Evolutionary conservation across 2,797 vertebrate genomes (phyloP).

Genomic region (Microchirus variegatus): DNA sequence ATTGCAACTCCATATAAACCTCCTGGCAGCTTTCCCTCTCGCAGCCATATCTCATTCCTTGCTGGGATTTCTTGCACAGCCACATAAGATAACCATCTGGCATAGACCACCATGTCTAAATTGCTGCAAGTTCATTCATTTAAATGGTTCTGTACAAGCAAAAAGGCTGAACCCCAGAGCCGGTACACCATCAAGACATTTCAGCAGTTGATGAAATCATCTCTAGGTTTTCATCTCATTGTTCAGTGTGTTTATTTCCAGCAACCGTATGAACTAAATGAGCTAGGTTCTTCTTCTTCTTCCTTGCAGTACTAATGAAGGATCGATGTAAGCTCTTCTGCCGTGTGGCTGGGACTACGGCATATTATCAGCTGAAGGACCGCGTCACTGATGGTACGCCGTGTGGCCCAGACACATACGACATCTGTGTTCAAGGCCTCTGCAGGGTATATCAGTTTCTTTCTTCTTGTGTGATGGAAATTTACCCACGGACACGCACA

Average conservation of each 20-base stretch:
- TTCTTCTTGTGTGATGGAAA: background rate
- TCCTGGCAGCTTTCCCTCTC: conserved; percentile 31
- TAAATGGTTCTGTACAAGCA: conserved; percentile 57
- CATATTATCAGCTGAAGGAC: conserved; percentile 96
- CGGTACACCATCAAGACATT: conserved; percentile 44
- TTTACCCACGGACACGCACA: background rate
- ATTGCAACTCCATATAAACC: conserved; percentile 24
- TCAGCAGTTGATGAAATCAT: background rate
- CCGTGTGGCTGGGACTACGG: conserved; percentile 91
- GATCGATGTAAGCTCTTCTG: conserved; percentile 99
- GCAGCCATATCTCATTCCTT: conserved; percentile 34
- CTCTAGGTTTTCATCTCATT: background rate
- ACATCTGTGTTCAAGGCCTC: conserved; percentile 98
- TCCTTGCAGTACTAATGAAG: conserved; percentile 90
- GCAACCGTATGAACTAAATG: conserved; percentile 12
- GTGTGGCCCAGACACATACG: conserved; percentile 91
- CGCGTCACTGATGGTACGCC: conserved; percentile 93
- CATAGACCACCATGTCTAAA: conserved; percentile 49
- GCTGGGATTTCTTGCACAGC: conserved; percentile 35
- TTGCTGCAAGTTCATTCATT: conserved; percentile 61
- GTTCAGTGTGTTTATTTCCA: conserved; percentile 9
- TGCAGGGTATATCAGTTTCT: conserved; percentile 86
- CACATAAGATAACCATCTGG: conserved; percentile 59
- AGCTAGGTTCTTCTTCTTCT: conserved; percentile 24
- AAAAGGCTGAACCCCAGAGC: conserved; percentile 44